Evolutionary conservation across 2,113 vertebrate genomes (phyloP).

Genomic region (Toxotes jaculatrix): DNA sequence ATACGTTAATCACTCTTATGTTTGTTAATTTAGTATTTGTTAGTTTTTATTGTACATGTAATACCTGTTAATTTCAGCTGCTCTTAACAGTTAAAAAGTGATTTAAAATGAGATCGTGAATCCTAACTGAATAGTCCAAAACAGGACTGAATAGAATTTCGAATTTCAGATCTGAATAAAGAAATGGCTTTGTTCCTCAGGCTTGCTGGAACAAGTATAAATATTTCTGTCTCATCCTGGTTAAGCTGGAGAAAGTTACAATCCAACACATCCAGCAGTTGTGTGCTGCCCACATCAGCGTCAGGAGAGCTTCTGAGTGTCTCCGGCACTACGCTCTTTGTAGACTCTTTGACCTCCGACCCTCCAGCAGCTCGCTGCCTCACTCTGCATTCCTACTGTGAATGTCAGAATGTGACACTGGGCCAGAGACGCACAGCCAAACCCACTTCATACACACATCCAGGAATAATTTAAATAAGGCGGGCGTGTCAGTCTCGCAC

Average conservation of each 20-base stretch:
- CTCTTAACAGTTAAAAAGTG: too few relatives aligned
- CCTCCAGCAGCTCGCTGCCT: conserved; percentile 45
- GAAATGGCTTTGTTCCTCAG: too few relatives aligned
- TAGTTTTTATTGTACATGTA: too few relatives aligned
- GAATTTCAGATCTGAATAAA: too few relatives aligned
- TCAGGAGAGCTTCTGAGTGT: conserved; percentile 12
- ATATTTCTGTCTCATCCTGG: not conserved
- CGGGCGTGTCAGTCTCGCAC: conserved; percentile 34
- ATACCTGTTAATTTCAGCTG: too few relatives aligned
- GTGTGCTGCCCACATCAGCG: not conserved
- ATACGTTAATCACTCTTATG: too few relatives aligned
- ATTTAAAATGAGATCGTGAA: too few relatives aligned
- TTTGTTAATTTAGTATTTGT: too few relatives aligned
- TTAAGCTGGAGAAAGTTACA: too few relatives aligned
- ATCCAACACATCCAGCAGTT: not conserved
- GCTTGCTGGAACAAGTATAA: not conserved
- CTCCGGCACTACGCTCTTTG: conserved; percentile 10
- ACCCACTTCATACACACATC: conserved; percentile 31
- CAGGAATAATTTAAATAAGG: conserved; percentile 55
- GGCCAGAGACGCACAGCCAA: conserved; percentile 21
- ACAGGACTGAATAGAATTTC: too few relatives aligned
- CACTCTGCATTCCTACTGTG: conserved; percentile 62
- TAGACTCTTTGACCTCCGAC: conserved; percentile 53
- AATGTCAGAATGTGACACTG: conserved; percentile 57
- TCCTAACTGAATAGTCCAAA: too few relatives aligned